Percentiles rank a stretch among this genome's conserved stretches.
Conservation (phyloP, 1,140 invertebrate species). For the Ips typographus region DNA sequence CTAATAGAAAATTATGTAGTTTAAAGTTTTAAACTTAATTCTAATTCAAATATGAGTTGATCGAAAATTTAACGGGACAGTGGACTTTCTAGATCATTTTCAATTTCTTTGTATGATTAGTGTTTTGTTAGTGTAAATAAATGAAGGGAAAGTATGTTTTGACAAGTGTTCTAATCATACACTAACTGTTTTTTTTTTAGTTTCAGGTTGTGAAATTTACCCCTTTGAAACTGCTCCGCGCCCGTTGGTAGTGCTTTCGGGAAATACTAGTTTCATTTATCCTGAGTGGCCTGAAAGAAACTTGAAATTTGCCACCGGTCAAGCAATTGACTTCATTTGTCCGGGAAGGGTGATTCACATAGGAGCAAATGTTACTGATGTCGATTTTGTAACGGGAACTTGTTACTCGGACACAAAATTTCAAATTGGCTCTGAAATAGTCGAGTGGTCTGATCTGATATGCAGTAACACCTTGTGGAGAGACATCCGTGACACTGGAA, state of each 20-base stretch:
- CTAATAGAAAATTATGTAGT: too few species aligned
- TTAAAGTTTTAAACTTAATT: too few species aligned
- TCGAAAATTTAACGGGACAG: too few species aligned
- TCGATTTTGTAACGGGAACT: conserved; percentile 2
- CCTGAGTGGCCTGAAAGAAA: conserved; percentile 21
- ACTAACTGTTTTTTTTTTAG: neutral
- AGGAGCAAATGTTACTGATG: conserved; percentile 2
- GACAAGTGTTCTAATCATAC: too few species aligned
- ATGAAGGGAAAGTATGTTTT: too few species aligned
- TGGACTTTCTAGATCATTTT: too few species aligned
- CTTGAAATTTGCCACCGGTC: conserved; percentile 14
- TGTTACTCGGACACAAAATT: conserved; percentile 18
- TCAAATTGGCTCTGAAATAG: neutral
- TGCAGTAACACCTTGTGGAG: conserved; percentile 12
- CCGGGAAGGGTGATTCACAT: conserved; percentile 38
- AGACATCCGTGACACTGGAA: conserved; percentile 25
- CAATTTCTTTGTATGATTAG: too few species aligned
- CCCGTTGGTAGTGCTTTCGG: conserved; percentile 27
- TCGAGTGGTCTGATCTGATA: conserved; percentile 11
- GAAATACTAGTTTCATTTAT: conserved; percentile 30
- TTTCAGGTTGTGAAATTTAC: conserved; percentile 32
- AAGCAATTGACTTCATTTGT: conserved; percentile 35
- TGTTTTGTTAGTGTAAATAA: too few species aligned
- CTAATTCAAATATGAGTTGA: too few species aligned
- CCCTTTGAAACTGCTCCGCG: conserved; percentile 11